Conservation (phyloP, 2,797 vertebrate genomes). For the Argya squamiceps region DNA sequence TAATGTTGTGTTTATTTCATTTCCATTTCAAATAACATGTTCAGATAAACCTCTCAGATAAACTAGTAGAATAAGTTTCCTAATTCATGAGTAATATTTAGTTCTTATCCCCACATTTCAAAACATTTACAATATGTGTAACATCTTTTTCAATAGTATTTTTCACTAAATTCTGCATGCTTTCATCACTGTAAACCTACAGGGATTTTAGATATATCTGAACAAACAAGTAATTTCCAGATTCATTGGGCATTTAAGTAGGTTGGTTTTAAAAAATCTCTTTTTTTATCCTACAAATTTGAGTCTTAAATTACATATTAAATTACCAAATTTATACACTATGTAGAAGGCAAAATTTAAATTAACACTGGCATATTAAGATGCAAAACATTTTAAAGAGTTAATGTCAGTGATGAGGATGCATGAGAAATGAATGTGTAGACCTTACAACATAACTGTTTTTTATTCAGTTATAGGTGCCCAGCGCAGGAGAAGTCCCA, state of each 20-base stretch:
- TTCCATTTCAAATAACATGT: neutral
- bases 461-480: constrained; percentile 91
- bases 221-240: neutral
- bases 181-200: neutral
- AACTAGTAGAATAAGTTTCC: neutral
- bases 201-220: neutral
- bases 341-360: neutral
- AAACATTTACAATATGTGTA: neutral
- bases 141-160: neutral
- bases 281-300: neutral
- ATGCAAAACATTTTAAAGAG: neutral
- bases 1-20: neutral
- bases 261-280: neutral
- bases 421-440: constrained; percentile 41
- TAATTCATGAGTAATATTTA: neutral
- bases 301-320: neutral
- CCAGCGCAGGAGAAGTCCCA: constrained; percentile 91
- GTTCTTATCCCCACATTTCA: neutral
- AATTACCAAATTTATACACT: neutral
- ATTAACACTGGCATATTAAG: neutral
- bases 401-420: neutral
- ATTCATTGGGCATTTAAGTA: neutral
- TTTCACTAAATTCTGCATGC: neutral
- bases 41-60: neutral
- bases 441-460: constrained; percentile 70